Conservation (phyloP, 2,113 vertebrate species). For the Chlamydotis undulata region DNA sequence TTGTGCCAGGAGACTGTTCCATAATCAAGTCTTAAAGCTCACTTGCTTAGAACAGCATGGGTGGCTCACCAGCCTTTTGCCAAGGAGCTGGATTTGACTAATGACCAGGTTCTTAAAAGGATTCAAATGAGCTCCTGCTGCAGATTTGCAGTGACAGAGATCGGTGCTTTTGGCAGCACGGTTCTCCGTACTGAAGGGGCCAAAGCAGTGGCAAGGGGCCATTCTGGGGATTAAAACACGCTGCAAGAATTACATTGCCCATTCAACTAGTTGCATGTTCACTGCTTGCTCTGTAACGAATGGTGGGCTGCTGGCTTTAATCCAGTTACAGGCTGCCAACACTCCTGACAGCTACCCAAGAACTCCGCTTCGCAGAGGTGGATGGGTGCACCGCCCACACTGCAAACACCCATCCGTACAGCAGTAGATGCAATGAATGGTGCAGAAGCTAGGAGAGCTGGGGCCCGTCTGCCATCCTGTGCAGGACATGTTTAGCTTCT, state of each 20-base stretch:
- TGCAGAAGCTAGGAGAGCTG: not conserved
- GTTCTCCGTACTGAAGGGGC: not conserved
- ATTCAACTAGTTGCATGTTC: not conserved
- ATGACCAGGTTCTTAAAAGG: slow-evolving; percentile 2
- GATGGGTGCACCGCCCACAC: fast-evolving
- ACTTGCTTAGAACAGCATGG: slow-evolving; percentile 30
- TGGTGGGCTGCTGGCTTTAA: not conserved
- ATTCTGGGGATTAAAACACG: not conserved
- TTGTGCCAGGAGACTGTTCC: slow-evolving; percentile 29
- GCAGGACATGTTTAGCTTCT: slow-evolving; percentile 37
- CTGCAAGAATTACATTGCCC: not conserved
- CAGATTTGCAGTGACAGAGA: not conserved
- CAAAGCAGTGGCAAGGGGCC: not conserved
- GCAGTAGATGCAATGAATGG: not conserved
- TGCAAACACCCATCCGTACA: fast-evolving
- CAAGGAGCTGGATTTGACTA: slow-evolving; percentile 23
- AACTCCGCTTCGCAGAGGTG: fast-evolving
- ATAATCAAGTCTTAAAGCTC: slow-evolving; percentile 15
- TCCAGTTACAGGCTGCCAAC: not conserved
- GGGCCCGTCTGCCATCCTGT: not conserved
- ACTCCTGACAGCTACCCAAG: not conserved
- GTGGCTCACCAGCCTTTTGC: slow-evolving; percentile 6
- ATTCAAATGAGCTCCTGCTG: slow-evolving; percentile 5
- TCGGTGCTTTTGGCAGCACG: not conserved
- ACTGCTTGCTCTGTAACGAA: not conserved